Conservation (phyloP, 2,888 invertebrate genomes). For the Spodoptera littoralis region DNA sequence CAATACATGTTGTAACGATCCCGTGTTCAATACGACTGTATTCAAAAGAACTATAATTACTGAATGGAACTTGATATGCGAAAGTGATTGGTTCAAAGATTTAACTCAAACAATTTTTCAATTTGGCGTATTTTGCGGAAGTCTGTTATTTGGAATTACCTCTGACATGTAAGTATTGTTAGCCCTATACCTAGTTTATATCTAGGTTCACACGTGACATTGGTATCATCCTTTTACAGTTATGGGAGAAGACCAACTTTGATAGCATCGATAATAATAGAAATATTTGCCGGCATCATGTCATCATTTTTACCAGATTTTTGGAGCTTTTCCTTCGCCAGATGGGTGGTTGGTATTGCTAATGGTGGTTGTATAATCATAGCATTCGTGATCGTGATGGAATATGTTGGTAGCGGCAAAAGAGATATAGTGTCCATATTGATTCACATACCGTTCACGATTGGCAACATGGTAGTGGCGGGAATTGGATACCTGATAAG, state of each 20-base stretch:
- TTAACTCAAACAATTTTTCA: conserved; percentile 92
- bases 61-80: conserved; percentile 93
- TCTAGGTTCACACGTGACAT: background rate
- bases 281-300: conserved; percentile 91
- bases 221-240: conserved; percentile 76
- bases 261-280: conserved; percentile 91
- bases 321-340: conserved; percentile 90
- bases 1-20: conserved; percentile 82
- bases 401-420: conserved; percentile 88
- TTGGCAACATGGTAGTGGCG: conserved; percentile 90
- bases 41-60: conserved; percentile 91
- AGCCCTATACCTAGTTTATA: background rate
- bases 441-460: conserved; percentile 91
- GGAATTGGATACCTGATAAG: conserved; percentile 90
- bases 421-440: conserved; percentile 88
- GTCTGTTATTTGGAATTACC: conserved; percentile 91
- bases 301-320: conserved; percentile 91
- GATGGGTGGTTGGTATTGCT: conserved; percentile 92
- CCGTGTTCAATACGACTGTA: conserved; percentile 89
- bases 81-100: conserved; percentile 89
- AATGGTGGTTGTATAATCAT: conserved; percentile 93
- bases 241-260: conserved; percentile 92
- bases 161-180: conserved; percentile 90
- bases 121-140: conserved; percentile 92
- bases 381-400: conserved; percentile 89